Evolutionary conservation across 2,888 invertebrate genomes (phyloP).

Genomic region (Mycalesis mineus): DNA sequence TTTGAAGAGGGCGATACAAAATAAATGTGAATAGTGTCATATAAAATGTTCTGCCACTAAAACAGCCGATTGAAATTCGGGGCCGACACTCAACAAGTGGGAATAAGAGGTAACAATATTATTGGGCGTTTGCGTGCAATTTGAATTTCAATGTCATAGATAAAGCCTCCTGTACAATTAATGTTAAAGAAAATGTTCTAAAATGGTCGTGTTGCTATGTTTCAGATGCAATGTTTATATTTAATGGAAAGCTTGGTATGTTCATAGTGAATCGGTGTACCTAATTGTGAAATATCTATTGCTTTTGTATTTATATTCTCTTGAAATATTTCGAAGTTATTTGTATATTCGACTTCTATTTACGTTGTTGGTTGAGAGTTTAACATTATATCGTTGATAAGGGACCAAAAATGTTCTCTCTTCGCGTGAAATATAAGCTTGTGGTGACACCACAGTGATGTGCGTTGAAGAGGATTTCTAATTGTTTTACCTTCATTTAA

Average conservation of each 20-base stretch:
- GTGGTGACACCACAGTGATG: constrained; percentile 1
- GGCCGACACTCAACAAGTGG: too few species aligned
- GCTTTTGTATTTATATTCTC: constrained; percentile 14
- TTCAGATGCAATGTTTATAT: constrained; percentile 19
- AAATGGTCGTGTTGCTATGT: constrained; percentile 11
- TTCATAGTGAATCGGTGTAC: constrained; percentile 7
- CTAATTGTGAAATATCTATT: constrained; percentile 3
- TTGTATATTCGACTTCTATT: constrained; percentile 12
- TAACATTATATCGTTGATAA: constrained; percentile 26
- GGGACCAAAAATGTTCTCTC: constrained; percentile 31
- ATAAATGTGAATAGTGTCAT: too few species aligned
- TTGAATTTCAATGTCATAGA: too few species aligned
- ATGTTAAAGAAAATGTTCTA: background rate
- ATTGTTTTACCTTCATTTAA: background rate
- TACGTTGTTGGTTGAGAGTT: constrained; percentile 21
- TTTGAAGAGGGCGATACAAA: too few species aligned
- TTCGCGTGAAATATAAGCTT: constrained; percentile 18
- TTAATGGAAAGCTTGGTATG: constrained; percentile 6
- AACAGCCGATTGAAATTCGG: too few species aligned
- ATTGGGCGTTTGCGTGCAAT: too few species aligned
- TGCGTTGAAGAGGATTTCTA: background rate
- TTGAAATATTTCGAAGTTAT: constrained; percentile 11
- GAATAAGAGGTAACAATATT: too few species aligned
- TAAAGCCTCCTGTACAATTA: too few species aligned
- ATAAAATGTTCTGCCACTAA: too few species aligned